Evolutionary conservation across 2,797 vertebrate species (phyloP), one percentile per base, ranked within the genome.

Genomic region (Myotis planiceps): DNA sequence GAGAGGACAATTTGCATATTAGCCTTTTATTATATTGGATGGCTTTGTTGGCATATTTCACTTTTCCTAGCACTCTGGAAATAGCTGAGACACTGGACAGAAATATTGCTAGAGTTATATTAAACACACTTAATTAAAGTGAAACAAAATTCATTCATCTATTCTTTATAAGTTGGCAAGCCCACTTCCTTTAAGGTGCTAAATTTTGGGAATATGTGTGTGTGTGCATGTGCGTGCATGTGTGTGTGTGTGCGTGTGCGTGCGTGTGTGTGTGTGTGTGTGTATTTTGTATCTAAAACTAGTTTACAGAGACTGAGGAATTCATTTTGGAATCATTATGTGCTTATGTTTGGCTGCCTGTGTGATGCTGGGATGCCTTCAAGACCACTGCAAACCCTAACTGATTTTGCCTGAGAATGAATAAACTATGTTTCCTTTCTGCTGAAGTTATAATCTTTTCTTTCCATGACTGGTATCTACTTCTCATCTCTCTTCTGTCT

Each of bases 151-250:
- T 49, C 83, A 81, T 95, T 95, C 47, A 93, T 86, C 25, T 83
- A 45, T 87, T 95, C 42, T 81, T 94, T 93, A 92, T 93, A 93
- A 94, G 23, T 65, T 94, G 91, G 90, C 82, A 97, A 92, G 16
- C 3, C 53, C 9, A 65, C 4, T 69, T 68, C 6, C 78, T 78
- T 37, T 68, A 37, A 39, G 32, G 19, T 79, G 72, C 29, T 34
- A 88, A 55, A 66, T 83, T 88, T 95, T 68, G 47, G 29, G 63
- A 74, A 53, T 79, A 39, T 18, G 9, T 71, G 27, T n/a, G 29
- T 8, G 37, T 25, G 15, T 76, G 51, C 15, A 15, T 49, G 47
- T 4, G 47, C 0, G 5, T 21, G 51, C 18, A 37, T 18, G 12
- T 71, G 27, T n/a, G 29, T 8, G 34, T 23, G 14, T 29, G 25